phyloP scores from a whole-genome alignment of 2,113 vertebrate species.

The Tichodroma muraria region DNA sequence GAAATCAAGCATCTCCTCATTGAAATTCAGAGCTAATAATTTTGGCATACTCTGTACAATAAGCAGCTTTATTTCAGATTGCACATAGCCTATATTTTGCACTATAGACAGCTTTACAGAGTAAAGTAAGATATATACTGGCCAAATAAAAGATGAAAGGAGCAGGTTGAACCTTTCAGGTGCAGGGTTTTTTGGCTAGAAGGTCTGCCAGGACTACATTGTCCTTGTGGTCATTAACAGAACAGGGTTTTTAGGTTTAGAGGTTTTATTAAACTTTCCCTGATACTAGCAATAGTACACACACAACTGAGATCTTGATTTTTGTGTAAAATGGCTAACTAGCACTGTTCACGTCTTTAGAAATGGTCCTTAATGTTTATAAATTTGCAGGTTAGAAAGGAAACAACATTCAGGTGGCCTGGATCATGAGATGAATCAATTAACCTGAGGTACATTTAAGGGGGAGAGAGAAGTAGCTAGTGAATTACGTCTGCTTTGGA shows the following conservation, averaged over 20 bases:
- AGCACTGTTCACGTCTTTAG: background rate
- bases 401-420: background rate
- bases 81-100: background rate
- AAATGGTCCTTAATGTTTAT: background rate
- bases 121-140: background rate
- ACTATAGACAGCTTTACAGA: background rate
- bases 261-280: background rate
- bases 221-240: background rate
- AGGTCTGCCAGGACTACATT: background rate
- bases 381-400: background rate
- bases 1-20: background rate
- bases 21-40: constrained; percentile 29
- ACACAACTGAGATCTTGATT: background rate
- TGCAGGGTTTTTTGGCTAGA: background rate
- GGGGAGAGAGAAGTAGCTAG: background rate
- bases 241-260: background rate
- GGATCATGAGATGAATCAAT: background rate
- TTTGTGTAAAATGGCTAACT: background rate
- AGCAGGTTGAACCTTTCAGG: background rate
- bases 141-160: background rate
- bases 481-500: background rate
- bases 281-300: background rate
- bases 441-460: background rate
- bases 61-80: constrained; percentile 6
- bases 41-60: background rate